phyloP scores from a whole-genome alignment of 2,888 invertebrate genomes.

The Habrosyne pyritoides region DNA sequence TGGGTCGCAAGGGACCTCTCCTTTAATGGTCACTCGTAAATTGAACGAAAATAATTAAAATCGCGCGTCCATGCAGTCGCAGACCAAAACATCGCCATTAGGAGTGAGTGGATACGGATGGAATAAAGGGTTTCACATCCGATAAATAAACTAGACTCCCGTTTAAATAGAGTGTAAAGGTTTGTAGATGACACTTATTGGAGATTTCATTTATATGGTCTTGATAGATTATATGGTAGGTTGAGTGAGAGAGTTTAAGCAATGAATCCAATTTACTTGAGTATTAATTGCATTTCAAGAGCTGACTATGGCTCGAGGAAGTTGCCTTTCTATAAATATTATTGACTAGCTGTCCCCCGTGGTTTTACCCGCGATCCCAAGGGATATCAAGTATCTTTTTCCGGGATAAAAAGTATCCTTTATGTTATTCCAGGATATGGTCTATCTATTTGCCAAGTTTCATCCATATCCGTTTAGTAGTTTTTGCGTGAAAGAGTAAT shows the following conservation, averaged over 20 bases:
- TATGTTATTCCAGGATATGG: too few species aligned
- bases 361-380: too few species aligned
- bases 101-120: conserved; percentile 58
- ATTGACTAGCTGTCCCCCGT: too few species aligned
- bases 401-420: too few species aligned
- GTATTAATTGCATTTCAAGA: not conserved
- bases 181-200: conserved; percentile 12
- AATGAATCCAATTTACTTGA: not conserved
- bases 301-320: too few species aligned
- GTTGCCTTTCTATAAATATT: too few species aligned
- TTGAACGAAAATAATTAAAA: conserved; percentile 84
- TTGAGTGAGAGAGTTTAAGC: not conserved
- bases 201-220: not conserved
- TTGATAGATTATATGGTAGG: not conserved
- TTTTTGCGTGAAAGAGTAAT: too few species aligned
- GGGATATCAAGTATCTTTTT: too few species aligned
- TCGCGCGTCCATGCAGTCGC: conserved; percentile 65
- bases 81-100: conserved; percentile 80
- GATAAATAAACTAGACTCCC: conserved; percentile 71
- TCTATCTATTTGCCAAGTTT: too few species aligned
- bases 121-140: conserved; percentile 73
- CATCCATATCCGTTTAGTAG: too few species aligned
- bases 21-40: conserved; percentile 83
- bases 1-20: conserved; percentile 74
- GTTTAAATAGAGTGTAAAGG: conserved; percentile 38